Conservation (phyloP, 1,140 invertebrate species). For the Drosophila tristis region DNA sequence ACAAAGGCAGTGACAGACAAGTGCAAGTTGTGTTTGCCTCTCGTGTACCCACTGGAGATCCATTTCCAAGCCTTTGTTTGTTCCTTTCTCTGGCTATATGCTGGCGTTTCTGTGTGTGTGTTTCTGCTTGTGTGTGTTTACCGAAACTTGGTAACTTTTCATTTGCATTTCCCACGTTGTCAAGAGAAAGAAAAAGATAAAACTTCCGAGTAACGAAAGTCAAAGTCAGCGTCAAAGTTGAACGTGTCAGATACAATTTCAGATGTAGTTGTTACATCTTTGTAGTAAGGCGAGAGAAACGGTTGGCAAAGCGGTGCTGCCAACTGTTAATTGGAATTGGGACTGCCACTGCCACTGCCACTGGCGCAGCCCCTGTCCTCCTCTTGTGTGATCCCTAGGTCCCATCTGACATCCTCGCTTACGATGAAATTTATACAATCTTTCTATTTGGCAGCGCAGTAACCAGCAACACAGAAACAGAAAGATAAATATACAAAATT, state of each 20-base stretch:
- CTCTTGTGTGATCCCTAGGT: too few species aligned
- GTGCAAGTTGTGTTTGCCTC: slow-evolving; percentile 4
- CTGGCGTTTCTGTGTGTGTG: background rate
- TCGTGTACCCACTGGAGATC: slow-evolving; percentile 10
- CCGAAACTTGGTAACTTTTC: slow-evolving; percentile 50
- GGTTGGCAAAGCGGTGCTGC: slow-evolving; percentile 5
- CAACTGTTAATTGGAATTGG: slow-evolving; percentile 76
- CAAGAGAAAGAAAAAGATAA: slow-evolving; percentile 23
- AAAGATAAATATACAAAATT: slow-evolving; percentile 82
- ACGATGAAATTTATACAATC: slow-evolving; percentile 56
- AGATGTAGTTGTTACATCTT: background rate
- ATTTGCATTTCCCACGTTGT: slow-evolving; percentile 81
- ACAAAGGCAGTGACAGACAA: slow-evolving; percentile 20
- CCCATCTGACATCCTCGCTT: slow-evolving; percentile 15
- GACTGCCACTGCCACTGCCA: slow-evolving; percentile 5
- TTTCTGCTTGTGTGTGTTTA: slow-evolving; percentile 36
- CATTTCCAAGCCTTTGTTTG: slow-evolving; percentile 68
- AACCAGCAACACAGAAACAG: slow-evolving; percentile 26
- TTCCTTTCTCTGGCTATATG: slow-evolving; percentile 38
- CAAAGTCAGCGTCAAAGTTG: slow-evolving; percentile 58
- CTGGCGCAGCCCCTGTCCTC: background rate
- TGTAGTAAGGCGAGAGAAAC: background rate
- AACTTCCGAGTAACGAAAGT: slow-evolving; percentile 33
- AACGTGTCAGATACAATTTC: slow-evolving; percentile 66
- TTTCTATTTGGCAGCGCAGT: slow-evolving; percentile 49